phyloP scores from a whole-genome alignment of 1,140 invertebrate species.

The Holotrichia oblita region DNA sequence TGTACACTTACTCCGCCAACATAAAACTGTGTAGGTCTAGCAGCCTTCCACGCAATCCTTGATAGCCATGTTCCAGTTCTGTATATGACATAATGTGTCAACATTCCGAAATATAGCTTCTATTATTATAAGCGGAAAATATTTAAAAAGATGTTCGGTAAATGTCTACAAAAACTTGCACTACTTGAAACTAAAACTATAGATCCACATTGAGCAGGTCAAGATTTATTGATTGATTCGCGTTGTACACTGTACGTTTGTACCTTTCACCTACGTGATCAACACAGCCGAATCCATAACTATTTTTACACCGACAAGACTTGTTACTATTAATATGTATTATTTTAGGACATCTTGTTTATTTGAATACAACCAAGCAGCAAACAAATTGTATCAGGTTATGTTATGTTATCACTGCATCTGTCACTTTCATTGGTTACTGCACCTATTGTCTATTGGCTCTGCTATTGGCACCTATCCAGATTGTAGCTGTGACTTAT shows the following conservation, averaged over 20 bases:
- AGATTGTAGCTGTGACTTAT: no score
- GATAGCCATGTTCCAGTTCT: slow-evolving; percentile 88
- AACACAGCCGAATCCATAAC: neutral
- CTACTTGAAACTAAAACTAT: slow-evolving; percentile 38
- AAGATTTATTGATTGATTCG: slow-evolving; percentile 49
- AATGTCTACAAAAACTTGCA: slow-evolving; percentile 19
- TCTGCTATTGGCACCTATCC: no score
- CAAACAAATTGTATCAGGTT: no score
- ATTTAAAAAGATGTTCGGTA: neutral
- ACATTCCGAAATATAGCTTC: slow-evolving; percentile 33
- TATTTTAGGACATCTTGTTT: neutral
- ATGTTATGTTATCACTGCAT: no score
- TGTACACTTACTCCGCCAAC: slow-evolving; percentile 58
- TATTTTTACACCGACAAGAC: neutral
- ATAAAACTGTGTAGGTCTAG: slow-evolving; percentile 69
- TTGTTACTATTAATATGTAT: no score
- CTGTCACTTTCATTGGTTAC: no score
- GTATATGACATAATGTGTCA: slow-evolving; percentile 79
- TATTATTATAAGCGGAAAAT: slow-evolving; percentile 50
- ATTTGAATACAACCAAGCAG: no score
- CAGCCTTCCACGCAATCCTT: slow-evolving; percentile 77
- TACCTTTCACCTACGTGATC: neutral
- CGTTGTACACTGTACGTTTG: slow-evolving; percentile 4
- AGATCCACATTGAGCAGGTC: slow-evolving; percentile 48
- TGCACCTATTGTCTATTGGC: no score